Conservation (phyloP, 2,888 invertebrate species). For the Macaria liturata region DNA sequence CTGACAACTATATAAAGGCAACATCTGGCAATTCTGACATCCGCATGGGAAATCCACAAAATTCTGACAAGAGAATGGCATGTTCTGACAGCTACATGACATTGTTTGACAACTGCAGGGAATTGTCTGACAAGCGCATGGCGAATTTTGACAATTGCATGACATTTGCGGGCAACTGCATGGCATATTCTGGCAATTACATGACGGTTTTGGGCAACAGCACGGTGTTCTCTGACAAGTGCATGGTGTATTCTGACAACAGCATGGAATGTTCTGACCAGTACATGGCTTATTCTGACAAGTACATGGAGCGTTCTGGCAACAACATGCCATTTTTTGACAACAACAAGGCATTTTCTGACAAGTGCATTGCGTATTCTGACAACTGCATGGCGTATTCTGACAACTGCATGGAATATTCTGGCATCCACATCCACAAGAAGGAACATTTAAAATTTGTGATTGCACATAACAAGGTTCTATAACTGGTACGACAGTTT, state of each 20-base stretch:
- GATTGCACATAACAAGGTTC: constrained; percentile 8
- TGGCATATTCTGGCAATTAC: constrained; percentile 1
- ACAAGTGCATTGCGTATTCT: background rate
- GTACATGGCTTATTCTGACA: background rate
- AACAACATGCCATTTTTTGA: background rate
- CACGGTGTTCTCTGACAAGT: background rate
- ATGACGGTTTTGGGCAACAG: constrained; percentile 1
- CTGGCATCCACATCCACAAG: constrained; percentile 5
- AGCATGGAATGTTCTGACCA: background rate
- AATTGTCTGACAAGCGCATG: background rate
- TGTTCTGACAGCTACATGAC: constrained; percentile 18
- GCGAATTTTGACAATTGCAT: background rate
- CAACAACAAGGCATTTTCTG: background rate
- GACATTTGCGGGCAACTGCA: background rate
- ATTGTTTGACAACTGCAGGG: constrained; percentile 1
- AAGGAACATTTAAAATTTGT: constrained; percentile 1
- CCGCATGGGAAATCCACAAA: background rate
- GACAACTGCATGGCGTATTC: background rate
- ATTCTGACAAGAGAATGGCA: constrained; percentile 13
- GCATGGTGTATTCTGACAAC: constrained; percentile 1
- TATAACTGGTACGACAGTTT: constrained; percentile 8
- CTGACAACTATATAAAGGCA: constrained; percentile 31
- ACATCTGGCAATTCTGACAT: constrained; percentile 19
- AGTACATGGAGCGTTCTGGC: background rate
- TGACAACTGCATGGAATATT: background rate